Evolutionary conservation across 2,113 vertebrate species (phyloP).

Genomic region (Myrmecophaga tridactyla): DNA sequence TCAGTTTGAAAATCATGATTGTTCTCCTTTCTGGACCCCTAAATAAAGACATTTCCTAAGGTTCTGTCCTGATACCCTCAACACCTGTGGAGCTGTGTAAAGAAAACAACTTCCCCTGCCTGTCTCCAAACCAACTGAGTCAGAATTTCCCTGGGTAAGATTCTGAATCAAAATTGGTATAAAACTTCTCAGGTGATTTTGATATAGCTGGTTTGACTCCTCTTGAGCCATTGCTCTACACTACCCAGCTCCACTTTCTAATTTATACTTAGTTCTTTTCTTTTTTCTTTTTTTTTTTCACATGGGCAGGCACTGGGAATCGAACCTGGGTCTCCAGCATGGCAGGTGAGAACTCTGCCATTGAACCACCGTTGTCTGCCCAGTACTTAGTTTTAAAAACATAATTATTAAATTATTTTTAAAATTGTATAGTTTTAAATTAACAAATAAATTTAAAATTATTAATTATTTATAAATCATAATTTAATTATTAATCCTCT

Average conservation of each 20-base stretch:
- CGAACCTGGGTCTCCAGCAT: no score
- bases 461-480: no score
- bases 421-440: no score
- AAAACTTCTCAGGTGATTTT: neutral
- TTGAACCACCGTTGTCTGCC: no score
- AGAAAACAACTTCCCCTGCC: neutral
- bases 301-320: no score
- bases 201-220: neutral
- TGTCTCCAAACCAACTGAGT: neutral
- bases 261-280: neutral
- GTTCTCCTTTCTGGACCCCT: neutral
- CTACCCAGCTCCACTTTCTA: neutral
- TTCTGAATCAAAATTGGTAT: neutral
- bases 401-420: neutral
- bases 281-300: no score
- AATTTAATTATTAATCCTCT: no score
- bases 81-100: neutral
- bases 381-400: neutral
- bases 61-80: neutral
- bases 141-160: neutral
- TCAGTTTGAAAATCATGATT: neutral
- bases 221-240: neutral
- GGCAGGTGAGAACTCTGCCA: no score
- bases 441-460: no score
- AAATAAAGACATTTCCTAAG: conserved; percentile 11